These are phyloP conservation scores for Corythornis vintsioides DNA, from an alignment of 2,113 vertebrate genomes.

Conservation along the genomic window DNA sequence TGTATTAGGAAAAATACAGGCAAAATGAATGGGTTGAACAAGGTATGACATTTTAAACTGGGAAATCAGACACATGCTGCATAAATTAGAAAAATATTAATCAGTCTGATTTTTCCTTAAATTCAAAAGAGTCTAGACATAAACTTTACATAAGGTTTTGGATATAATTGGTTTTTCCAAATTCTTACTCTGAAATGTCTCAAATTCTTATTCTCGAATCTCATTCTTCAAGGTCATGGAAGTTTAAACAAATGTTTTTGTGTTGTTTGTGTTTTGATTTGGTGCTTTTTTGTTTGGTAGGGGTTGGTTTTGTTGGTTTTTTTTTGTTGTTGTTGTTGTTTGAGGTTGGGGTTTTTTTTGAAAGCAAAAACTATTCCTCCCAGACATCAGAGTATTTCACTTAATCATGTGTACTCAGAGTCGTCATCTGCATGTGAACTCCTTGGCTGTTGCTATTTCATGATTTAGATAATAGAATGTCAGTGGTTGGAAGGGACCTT, in stretches of 20 bases:
- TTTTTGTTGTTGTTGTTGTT: too few species aligned
- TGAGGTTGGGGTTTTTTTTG: too few species aligned
- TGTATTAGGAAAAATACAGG: not conserved
- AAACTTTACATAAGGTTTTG: not conserved
- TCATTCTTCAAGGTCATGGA: not conserved
- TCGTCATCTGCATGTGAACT: not conserved
- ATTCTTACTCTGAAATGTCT: not conserved
- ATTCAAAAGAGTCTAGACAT: not conserved
- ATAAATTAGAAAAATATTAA: conserved; percentile 17
- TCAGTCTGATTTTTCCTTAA: not conserved
- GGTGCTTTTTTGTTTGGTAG: too few species aligned
- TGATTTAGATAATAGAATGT: not conserved
- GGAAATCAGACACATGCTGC: not conserved
- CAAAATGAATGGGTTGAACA: not conserved
- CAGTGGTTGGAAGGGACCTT: too few species aligned
- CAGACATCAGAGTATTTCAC: not conserved
- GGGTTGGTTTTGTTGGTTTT: too few species aligned
- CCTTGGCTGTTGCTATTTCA: not conserved
- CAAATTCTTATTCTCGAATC: not conserved
- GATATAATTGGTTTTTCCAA: not conserved
- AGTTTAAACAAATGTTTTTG: not conserved
- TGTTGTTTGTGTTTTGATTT: not conserved
- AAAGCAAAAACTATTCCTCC: not conserved
- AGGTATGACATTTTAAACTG: conserved; percentile 27
- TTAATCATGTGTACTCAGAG: not conserved